Base-by-base conservation (phyloP, 2,113 vertebrate genomes). In the Pipa parva region DNA sequence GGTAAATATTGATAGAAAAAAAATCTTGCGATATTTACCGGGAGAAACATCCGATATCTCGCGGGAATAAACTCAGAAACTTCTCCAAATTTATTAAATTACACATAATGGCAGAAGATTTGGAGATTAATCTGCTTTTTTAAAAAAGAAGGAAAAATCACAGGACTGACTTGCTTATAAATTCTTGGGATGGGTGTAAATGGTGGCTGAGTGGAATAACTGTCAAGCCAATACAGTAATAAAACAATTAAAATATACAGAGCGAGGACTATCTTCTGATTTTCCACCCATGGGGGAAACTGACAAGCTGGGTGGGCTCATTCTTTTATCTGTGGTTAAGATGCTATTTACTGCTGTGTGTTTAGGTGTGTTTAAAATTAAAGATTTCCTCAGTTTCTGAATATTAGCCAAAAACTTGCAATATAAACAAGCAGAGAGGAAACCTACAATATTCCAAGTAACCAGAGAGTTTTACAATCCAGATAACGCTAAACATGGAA, bases 301-400 rank as follows among this genome's bases (percentile, higher is more conserved):
- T 45, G 37, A 20, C 52, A 57, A 17, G 20, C 37, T 29, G 20
- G 52, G 51, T 65, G 63, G 63, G 18, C 39, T 39, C 46, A 64
- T 6, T 39, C 17, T 24, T 39, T 57, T 57, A 65, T 57, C 63
- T 48, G 21, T 13, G 18, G 39, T 46, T 22, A 57, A 22, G 36
- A 56, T 65, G n/a, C 54, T 52, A 56, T 42, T 20, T 2, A 59
- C 12, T 22, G 36, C 13, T 29, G 25, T 4, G 26, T 31, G 21
- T 65, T 36, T 63, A 29, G 46, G 29, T 36, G 9, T 63, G 25
- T 27, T 42, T 31, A 6, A 31, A 5, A 31, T 6, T 6, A 31
- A 42, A 42, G 15, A 3, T n/a, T 42, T 42, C 15, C 13, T 15
- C 37, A 39, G 37, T 5, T n/a, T n/a, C n/a, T n/a, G n/a, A n/a